Base-by-base conservation (phyloP, 2,888 invertebrate species). In the Laspeyria flexula region DNA sequence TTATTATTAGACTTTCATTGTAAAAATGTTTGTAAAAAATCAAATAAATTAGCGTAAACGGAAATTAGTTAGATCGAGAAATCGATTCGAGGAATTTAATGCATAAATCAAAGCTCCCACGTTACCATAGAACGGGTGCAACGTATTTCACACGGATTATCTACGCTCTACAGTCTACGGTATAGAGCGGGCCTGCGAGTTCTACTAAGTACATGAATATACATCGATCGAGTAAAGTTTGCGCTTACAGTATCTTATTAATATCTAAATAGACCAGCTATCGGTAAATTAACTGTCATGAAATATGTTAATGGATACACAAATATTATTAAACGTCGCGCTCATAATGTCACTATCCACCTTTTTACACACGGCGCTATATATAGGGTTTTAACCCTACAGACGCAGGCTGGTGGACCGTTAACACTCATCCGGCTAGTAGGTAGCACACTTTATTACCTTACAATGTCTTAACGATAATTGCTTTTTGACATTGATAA, bases 91-190 rank as follows among this genome's bases (percentile, higher is more conserved):
- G 61, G 65, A 66, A 71, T 64, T 61, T 44, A 54, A 58, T 59
- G 43, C 60, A 73, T 78, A 72, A 77, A 71, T 73, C 71, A 71
- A 46, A 65, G 65, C 72, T 69, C 79, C 79, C 78, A 79, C 76
- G 67, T 60, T 47, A 54, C 31, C 23, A 61, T 54, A 33, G 39
- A 49, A 40, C 47, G 43, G 45, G 58, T 56, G 58, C 60, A 61
- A 3, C 48, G 42, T 59, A 62, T 62, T 71, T 68, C 69, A 67
- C 70, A 73, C 61, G 59, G 60, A 70, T 60, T 68, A 63, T 62
- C 63, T 54, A 45, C 48, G 59, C 44, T 54, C 6, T 33, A 45
- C 48, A 60, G 46, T 54, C 6, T 33, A 43, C 18, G 27, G n/a
- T 18, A 21, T 21, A 21, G 12, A 3, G 6, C 11, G 16, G 6